Conservation (phyloP, 1,140 invertebrate species). For the Theocolax elegans region DNA sequence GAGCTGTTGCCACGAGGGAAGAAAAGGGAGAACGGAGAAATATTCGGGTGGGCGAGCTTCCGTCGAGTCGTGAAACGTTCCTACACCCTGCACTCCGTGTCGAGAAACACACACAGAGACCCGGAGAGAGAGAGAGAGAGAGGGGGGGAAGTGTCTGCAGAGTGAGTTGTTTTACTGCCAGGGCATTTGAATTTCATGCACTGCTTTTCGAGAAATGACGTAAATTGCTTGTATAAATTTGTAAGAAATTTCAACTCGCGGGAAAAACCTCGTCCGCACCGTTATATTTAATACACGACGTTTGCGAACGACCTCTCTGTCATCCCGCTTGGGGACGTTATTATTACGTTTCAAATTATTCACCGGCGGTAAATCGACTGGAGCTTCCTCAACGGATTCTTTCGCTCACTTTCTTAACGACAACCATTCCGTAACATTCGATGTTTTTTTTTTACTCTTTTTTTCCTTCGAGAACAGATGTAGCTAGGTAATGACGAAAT, state of each 20-base stretch:
- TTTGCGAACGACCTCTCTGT: not conserved
- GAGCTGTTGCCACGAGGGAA: not conserved
- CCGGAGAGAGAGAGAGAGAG: not conserved
- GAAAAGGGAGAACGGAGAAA: conserved; percentile 5
- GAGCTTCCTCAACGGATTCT: too few species aligned
- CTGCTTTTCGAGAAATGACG: conserved; percentile 28
- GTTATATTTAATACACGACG: not conserved
- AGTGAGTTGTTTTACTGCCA: conserved; percentile 35
- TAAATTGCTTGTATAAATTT: conserved; percentile 28
- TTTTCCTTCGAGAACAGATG: too few species aligned
- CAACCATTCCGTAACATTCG: too few species aligned
- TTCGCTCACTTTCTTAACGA: too few species aligned
- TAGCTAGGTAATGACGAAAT: too few species aligned
- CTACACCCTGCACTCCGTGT: not conserved
- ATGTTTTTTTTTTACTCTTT: too few species aligned
- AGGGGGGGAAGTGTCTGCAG: not conserved
- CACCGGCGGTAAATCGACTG: too few species aligned
- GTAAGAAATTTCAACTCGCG: not conserved
- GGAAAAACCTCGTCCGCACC: not conserved
- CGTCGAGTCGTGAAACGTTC: conserved; percentile 24
- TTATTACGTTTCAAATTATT: not conserved
- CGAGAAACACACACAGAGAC: not conserved
- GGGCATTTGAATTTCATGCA: conserved; percentile 36
- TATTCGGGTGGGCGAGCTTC: conserved; percentile 31
- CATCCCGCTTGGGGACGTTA: not conserved